phyloP scores from a whole-genome alignment of 2,888 invertebrate species.

The Synergus umbraculus region DNA sequence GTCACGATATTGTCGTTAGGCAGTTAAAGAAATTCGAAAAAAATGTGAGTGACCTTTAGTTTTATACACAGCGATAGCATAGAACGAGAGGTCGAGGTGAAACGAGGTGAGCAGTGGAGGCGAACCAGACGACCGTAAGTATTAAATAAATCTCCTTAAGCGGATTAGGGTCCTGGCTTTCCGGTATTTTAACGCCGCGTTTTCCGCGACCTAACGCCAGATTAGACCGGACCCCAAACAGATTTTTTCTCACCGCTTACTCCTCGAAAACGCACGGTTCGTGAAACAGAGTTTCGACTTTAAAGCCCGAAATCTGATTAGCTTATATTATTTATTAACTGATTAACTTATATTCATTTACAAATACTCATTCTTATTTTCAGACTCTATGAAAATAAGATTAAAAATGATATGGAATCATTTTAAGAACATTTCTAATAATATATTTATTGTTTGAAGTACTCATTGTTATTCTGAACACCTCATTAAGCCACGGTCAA shows the following conservation, averaged over 20 bases:
- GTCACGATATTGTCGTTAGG: neutral
- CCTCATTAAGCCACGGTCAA: neutral
- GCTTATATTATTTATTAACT: neutral
- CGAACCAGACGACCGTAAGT: conserved; percentile 71
- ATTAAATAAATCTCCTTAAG: conserved; percentile 74
- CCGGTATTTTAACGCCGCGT: conserved; percentile 73
- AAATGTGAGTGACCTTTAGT: conserved; percentile 51
- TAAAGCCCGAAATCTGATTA: neutral
- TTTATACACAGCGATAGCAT: conserved; percentile 50
- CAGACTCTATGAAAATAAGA: neutral
- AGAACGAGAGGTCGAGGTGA: conserved; percentile 57
- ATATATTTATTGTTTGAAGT: neutral
- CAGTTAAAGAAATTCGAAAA: conserved; percentile 29
- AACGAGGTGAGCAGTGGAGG: conserved; percentile 61
- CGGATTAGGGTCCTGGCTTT: conserved; percentile 72
- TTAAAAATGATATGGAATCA: too few relatives aligned
- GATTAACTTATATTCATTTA: neutral
- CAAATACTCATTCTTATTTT: neutral
- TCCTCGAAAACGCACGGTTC: conserved; percentile 14
- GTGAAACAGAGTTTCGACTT: conserved; percentile 13
- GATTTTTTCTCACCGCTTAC: conserved; percentile 62
- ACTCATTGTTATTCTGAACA: neutral
- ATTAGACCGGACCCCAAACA: conserved; percentile 69
- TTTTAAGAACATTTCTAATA: too few relatives aligned
- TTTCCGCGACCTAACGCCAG: conserved; percentile 69